A percentile compares a stretch with the other conserved stretches of the same genome.
phyloP scores from a whole-genome alignment of 2,113 vertebrate species.

The Phainopepla nitens region DNA sequence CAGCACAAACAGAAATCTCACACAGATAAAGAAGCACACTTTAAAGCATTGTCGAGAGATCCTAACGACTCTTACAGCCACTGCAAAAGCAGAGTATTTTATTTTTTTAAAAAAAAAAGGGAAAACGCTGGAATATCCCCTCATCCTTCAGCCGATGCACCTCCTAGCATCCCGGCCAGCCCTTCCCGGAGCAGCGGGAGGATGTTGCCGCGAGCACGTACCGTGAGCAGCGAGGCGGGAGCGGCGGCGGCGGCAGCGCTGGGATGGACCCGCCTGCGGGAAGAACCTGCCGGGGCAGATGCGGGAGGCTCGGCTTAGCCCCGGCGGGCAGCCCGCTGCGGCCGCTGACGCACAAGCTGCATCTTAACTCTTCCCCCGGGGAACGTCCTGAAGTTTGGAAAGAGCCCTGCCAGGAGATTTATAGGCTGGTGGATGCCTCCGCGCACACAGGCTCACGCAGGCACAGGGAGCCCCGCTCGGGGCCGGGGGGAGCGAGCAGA shows the following conservation, averaged over 20 bases:
- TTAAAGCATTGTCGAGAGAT: not conserved
- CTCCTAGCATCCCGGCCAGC: not conserved
- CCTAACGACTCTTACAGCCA: not conserved
- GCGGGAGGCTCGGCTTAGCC: slow-evolving; percentile 58
- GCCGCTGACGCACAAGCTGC: slow-evolving; percentile 69
- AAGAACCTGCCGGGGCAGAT: slow-evolving; percentile 65
- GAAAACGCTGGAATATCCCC: not conserved
- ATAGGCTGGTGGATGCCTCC: slow-evolving; percentile 29
- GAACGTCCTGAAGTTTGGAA: slow-evolving; percentile 49
- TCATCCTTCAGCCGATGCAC: not conserved
- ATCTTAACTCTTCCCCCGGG: slow-evolving; percentile 67
- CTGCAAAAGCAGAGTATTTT: not conserved
- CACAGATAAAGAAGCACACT: not conserved
- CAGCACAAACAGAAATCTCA: not conserved
- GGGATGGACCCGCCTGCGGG: slow-evolving; percentile 57
- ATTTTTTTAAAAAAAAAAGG: too few relatives aligned
- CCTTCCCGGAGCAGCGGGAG: not conserved
- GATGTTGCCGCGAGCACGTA: slow-evolving; percentile 46
- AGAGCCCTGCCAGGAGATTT: slow-evolving; percentile 52
- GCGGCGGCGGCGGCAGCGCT: slow-evolving; percentile 14
- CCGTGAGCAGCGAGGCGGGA: slow-evolving; percentile 47
- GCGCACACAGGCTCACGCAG: not conserved
- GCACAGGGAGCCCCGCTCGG: not conserved
- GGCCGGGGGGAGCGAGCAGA: not conserved
- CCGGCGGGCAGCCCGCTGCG: slow-evolving; percentile 51